Evolutionary conservation across 2,888 invertebrate species (phyloP).

Genomic region (Trisateles emortualis): DNA sequence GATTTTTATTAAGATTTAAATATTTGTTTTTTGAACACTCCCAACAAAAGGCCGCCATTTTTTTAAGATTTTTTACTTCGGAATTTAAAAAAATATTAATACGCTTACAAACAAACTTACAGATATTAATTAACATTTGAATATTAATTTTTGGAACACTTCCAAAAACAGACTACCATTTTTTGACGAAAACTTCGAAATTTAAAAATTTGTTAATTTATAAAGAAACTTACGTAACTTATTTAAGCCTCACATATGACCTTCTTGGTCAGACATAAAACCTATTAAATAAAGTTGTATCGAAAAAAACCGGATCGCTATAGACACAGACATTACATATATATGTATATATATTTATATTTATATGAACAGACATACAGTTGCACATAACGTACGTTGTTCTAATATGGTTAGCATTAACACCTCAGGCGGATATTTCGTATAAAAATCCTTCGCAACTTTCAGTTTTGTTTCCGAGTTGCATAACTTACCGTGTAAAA

Average conservation of each 20-base stretch:
- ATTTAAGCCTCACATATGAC: constrained; percentile 47
- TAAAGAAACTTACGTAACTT: constrained; percentile 22
- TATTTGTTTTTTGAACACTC: constrained; percentile 20
- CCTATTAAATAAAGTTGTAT: constrained; percentile 37
- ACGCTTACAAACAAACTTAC: constrained; percentile 18
- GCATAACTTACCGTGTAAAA: constrained; percentile 61
- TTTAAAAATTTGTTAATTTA: not conserved
- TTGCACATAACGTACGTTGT: constrained; percentile 32
- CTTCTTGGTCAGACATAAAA: constrained; percentile 45
- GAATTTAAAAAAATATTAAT: not conserved
- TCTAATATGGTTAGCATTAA: constrained; percentile 62
- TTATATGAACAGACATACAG: constrained; percentile 15
- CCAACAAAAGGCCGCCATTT: not conserved
- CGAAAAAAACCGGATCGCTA: constrained; percentile 50
- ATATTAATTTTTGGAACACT: constrained; percentile 21
- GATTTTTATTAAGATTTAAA: constrained; percentile 30
- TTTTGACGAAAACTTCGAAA: constrained; percentile 5
- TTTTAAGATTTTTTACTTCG: constrained; percentile 8
- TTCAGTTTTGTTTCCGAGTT: constrained; percentile 63
- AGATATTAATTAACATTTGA: constrained; percentile 28
- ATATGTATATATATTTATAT: constrained; percentile 21
- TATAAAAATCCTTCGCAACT: constrained; percentile 61
- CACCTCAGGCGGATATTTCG: constrained; percentile 57
- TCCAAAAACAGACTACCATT: not conserved
- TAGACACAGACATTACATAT: constrained; percentile 24